Percentiles rank a stretch among this genome's conserved stretches.
These are phyloP conservation scores for Galerucella calmariensis DNA, from an alignment of 2,888 invertebrate species.

Conservation along the genomic window DNA sequence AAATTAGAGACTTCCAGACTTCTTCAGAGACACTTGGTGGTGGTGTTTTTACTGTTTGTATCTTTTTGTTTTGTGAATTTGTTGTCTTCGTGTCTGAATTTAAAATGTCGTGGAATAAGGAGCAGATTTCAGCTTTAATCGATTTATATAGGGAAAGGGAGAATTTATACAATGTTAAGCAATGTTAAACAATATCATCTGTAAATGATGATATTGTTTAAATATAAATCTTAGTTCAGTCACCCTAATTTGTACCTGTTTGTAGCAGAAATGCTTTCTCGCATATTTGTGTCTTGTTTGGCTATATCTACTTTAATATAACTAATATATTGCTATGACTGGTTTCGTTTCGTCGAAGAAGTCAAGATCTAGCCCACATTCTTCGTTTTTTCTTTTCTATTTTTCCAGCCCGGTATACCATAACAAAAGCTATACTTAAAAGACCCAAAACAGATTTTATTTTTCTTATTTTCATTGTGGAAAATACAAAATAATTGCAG, in stretches of 20 bases:
- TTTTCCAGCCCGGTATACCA: conserved; percentile 1
- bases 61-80: too few relatives aligned
- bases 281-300: conserved; percentile 4
- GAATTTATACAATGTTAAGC: too few relatives aligned
- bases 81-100: neutral
- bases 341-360: neutral
- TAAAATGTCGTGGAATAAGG: neutral
- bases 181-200: too few relatives aligned
- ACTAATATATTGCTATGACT: neutral
- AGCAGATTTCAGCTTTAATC: neutral
- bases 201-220: too few relatives aligned
- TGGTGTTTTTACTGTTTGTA: neutral
- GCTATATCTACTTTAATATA: neutral
- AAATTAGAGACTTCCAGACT: too few relatives aligned
- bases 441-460: neutral
- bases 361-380: conserved; percentile 7
- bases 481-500: too few relatives aligned
- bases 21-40: neutral
- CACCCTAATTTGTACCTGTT: too few relatives aligned
- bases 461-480: neutral
- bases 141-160: too few relatives aligned
- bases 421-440: conserved; percentile 2
- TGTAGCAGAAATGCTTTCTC: too few relatives aligned
- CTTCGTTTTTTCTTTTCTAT: neutral
- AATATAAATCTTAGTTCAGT: too few relatives aligned